These are phyloP conservation scores for Bombus consobrinus DNA, from an alignment of 1,140 invertebrate genomes.

Conservation along the genomic window DNA sequence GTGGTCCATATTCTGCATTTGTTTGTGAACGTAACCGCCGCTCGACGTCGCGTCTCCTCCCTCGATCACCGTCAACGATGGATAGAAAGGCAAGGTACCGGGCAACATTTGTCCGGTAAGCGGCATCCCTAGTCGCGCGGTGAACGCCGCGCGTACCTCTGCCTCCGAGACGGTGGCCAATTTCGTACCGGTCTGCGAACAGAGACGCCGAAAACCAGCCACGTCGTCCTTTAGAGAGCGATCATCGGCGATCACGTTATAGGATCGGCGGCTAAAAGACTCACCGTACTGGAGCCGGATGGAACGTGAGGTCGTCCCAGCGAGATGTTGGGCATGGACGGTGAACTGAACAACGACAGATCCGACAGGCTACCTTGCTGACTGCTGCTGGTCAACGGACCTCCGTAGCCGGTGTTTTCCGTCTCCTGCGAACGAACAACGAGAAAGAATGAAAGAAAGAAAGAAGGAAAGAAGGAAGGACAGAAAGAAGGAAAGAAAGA, in stretches of 20 bases:
- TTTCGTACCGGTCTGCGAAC: slow-evolving; percentile 81
- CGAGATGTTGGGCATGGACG: slow-evolving; percentile 98
- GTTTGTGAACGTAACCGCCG: slow-evolving; percentile 83
- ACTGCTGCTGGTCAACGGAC: slow-evolving; percentile 81
- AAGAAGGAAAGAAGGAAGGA: too few relatives aligned
- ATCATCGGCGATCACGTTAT: neutral
- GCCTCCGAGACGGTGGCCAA: slow-evolving; percentile 89
- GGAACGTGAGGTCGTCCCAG: slow-evolving; percentile 91
- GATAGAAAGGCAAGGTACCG: slow-evolving; percentile 89
- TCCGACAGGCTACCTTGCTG: slow-evolving; percentile 85
- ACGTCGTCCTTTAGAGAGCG: neutral
- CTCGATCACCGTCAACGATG: slow-evolving; percentile 86
- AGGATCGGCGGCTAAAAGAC: neutral
- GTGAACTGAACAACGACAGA: slow-evolving; percentile 93
- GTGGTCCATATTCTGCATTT: slow-evolving; percentile 85
- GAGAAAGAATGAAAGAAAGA: too few relatives aligned
- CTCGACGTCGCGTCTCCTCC: slow-evolving; percentile 78
- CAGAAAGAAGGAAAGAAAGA: too few relatives aligned
- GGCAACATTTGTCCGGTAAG: slow-evolving; percentile 89
- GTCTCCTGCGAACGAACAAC: slow-evolving; percentile 78
- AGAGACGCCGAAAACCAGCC: slow-evolving; percentile 12
- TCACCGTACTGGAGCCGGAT: slow-evolving; percentile 75
- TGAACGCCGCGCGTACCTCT: slow-evolving; percentile 89
- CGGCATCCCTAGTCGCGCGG: slow-evolving; percentile 88
- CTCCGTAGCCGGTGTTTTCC: slow-evolving; percentile 84